These are phyloP conservation scores for Hucho hucho DNA, from an alignment of 2,113 vertebrate genomes.

Conservation along the genomic window DNA sequence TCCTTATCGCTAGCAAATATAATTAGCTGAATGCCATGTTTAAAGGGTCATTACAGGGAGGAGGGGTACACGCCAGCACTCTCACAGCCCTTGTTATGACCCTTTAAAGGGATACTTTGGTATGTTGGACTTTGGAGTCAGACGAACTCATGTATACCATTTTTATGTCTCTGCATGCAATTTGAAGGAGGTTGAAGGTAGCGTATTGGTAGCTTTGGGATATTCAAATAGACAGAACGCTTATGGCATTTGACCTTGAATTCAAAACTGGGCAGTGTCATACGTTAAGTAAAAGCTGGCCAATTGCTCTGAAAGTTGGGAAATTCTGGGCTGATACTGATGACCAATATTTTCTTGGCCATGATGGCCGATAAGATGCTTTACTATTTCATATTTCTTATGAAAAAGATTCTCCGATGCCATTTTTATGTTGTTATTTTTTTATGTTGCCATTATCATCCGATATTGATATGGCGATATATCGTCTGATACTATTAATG, in stretches of 20 bases:
- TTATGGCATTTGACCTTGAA: not conserved
- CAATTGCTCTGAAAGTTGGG: not conserved
- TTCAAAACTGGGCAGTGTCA: not conserved
- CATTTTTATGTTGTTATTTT: too few relatives aligned
- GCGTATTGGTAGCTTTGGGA: not conserved
- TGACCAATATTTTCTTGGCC: not conserved
- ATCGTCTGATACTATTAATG: too few relatives aligned
- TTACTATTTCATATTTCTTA: too few relatives aligned
- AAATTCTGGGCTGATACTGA: too few relatives aligned
- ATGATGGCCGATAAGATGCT: not conserved
- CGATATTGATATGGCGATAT: too few relatives aligned
- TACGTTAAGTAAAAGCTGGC: not conserved
- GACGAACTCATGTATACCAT: too few relatives aligned
- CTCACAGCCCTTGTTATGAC: slow-evolving; percentile 25
- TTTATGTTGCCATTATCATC: too few relatives aligned
- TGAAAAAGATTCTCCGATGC: too few relatives aligned
- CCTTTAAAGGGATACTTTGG: slow-evolving; percentile 2
- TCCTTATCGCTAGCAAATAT: slow-evolving; percentile 62
- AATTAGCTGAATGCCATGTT: slow-evolving; percentile 60
- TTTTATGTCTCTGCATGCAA: too few relatives aligned
- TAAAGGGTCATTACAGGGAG: slow-evolving; percentile 55
- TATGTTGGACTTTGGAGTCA: too few relatives aligned
- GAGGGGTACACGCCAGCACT: slow-evolving; percentile 44
- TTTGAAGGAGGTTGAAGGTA: too few relatives aligned
- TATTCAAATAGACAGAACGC: not conserved